Evolutionary conservation across 2,113 vertebrate species (phyloP).

Genomic region (Taurulus bubalis): DNA sequence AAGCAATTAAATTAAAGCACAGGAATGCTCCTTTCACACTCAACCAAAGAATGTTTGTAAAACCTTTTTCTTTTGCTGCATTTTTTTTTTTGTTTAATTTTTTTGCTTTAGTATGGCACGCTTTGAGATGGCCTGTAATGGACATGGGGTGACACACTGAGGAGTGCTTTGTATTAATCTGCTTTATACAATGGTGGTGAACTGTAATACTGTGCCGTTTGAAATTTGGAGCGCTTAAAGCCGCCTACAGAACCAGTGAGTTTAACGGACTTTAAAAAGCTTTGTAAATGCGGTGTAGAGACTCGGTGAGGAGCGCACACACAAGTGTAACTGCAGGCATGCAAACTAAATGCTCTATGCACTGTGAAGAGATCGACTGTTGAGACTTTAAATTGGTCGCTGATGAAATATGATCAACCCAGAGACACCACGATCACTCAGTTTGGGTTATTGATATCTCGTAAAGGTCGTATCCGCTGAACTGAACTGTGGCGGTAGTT

Average conservation of each 20-base stretch:
- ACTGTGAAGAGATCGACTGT: conserved; percentile 66
- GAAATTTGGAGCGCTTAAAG: conserved; percentile 61
- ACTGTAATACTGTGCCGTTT: conserved; percentile 85
- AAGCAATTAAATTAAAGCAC: conserved; percentile 80
- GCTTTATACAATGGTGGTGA: conserved; percentile 85
- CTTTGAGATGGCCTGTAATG: conserved; percentile 65
- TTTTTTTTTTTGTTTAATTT: background rate
- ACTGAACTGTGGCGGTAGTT: conserved; percentile 40
- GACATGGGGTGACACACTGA: conserved; percentile 38
- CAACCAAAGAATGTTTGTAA: conserved; percentile 83
- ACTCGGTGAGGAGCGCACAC: conserved; percentile 50
- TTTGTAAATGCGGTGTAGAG: conserved; percentile 71
- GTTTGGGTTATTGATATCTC: conserved; percentile 4
- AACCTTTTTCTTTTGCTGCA: conserved; percentile 57
- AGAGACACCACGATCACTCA: conserved; percentile 25
- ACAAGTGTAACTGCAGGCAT: conserved; percentile 59
- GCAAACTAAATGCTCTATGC: conserved; percentile 67
- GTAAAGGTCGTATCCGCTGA: conserved; percentile 26
- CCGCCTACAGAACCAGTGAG: conserved; percentile 46
- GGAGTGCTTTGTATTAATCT: conserved; percentile 67
- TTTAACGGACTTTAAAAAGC: conserved; percentile 45
- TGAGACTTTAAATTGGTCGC: conserved; percentile 32
- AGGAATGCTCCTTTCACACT: conserved; percentile 81
- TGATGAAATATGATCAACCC: conserved; percentile 15
- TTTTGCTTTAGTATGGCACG: conserved; percentile 64